A percentile compares a stretch with the other conserved stretches of the same genome.
phyloP scores from a whole-genome alignment of 1,140 invertebrate genomes.

The Habropoda laboriosa region DNA sequence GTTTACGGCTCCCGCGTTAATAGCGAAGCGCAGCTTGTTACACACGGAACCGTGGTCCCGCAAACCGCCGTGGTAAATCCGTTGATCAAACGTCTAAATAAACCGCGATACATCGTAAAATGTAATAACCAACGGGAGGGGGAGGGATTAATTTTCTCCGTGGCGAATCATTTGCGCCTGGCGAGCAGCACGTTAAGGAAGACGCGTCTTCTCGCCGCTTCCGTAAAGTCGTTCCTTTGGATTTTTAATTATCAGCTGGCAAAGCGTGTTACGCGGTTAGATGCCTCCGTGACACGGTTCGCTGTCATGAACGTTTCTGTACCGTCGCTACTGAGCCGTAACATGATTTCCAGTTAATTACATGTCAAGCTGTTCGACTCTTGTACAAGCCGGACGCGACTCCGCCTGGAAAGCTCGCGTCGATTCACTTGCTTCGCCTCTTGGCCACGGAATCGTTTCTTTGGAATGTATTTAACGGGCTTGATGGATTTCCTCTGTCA shows the following conservation, averaged over 20 bases:
- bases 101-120: conserved; percentile 17
- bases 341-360: conserved; percentile 51
- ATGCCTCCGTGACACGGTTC: conserved; percentile 13
- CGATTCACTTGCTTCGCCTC: neutral
- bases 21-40: conserved; percentile 25
- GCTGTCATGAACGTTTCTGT: conserved; percentile 16
- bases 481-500: neutral
- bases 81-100: conserved; percentile 33
- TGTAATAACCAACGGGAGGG: conserved; percentile 6
- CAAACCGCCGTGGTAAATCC: conserved; percentile 3
- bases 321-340: conserved; percentile 28
- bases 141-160: conserved; percentile 3
- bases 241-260: conserved; percentile 39
- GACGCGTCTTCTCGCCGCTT: neutral
- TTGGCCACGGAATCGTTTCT: neutral
- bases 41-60: neutral
- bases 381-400: neutral
- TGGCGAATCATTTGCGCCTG: conserved; percentile 1
- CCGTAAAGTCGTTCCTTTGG: neutral
- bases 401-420: neutral
- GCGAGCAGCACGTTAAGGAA: neutral
- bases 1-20: neutral
- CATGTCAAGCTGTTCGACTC: conserved; percentile 28
- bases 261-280: conserved; percentile 22
- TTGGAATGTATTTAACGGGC: neutral